Conservation (phyloP, 2,113 vertebrate species). For the Catharus fuscescens region DNA sequence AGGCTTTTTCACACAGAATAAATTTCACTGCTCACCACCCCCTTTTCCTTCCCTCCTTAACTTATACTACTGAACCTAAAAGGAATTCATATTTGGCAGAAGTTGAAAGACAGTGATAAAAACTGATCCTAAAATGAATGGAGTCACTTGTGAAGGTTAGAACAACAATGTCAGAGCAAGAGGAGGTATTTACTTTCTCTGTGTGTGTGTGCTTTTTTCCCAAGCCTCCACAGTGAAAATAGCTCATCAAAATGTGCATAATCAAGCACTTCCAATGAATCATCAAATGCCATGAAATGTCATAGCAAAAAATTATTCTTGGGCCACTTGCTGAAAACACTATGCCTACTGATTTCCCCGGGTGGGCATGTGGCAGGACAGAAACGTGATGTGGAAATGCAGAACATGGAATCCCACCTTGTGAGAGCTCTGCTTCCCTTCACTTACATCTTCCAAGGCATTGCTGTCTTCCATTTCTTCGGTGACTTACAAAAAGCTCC, state of each 20-base stretch:
- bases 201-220: not conserved
- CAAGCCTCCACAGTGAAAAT: not conserved
- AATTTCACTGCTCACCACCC: not conserved
- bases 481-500: not conserved
- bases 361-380: not conserved
- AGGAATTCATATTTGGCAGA: not conserved
- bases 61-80: not conserved
- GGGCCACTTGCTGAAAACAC: not conserved
- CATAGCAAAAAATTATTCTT: not conserved
- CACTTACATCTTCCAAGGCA: not conserved
- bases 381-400: not conserved
- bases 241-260: constrained; percentile 48
- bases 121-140: not conserved
- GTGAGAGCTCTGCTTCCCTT: not conserved
- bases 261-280: constrained; percentile 35
- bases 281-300: constrained; percentile 44
- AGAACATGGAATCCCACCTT: not conserved
- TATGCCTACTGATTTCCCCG: not conserved
- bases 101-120: not conserved
- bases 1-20: not conserved
- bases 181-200: not conserved
- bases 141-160: not conserved
- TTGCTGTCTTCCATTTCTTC: not conserved
- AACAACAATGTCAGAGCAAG: not conserved
- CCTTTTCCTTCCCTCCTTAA: not conserved